Percentiles rank a stretch among this genome's conserved stretches.
phyloP scores from a whole-genome alignment of 2,113 vertebrate genomes.

The Labrus mixtus region DNA sequence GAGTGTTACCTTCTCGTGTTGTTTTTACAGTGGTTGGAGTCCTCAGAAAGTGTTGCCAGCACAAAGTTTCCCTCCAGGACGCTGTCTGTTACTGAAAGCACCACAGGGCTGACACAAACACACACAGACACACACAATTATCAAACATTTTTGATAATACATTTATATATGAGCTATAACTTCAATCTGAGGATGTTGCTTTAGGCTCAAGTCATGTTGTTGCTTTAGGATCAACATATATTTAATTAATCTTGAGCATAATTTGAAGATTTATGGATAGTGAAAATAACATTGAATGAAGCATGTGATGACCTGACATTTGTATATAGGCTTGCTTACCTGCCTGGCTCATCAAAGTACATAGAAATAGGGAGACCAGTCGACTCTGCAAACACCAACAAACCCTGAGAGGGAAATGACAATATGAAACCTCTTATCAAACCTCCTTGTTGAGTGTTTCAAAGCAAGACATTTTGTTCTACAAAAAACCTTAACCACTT shows the following conservation, averaged over 20 bases:
- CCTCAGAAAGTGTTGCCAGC: conserved; percentile 90
- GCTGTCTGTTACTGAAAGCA: conserved; percentile 88
- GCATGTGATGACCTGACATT: neutral
- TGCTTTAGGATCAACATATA: neutral
- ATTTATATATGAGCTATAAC: too few relatives aligned
- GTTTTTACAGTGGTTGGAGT: conserved; percentile 55
- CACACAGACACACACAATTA: conserved; percentile 32
- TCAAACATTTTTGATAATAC: neutral
- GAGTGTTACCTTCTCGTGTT: conserved; percentile 68
- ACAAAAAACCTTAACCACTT: neutral
- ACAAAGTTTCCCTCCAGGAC: conserved; percentile 92
- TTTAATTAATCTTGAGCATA: neutral
- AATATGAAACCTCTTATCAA: neutral
- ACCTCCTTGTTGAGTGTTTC: neutral
- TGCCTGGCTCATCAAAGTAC: conserved; percentile 89
- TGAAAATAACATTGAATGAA: neutral
- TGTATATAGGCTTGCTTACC: conserved; percentile 73
- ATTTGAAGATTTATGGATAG: neutral
- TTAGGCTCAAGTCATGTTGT: neutral
- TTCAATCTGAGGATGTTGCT: neutral
- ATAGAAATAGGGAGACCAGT: conserved; percentile 88
- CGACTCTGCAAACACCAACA: conserved; percentile 91
- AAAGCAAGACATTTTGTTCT: neutral
- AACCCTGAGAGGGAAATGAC: conserved; percentile 81
- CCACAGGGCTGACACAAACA: conserved; percentile 85